A percentile compares a stretch with the other conserved stretches of the same genome.
Conservation (phyloP, 2,113 vertebrate species). For the Podarcis muralis region DNA sequence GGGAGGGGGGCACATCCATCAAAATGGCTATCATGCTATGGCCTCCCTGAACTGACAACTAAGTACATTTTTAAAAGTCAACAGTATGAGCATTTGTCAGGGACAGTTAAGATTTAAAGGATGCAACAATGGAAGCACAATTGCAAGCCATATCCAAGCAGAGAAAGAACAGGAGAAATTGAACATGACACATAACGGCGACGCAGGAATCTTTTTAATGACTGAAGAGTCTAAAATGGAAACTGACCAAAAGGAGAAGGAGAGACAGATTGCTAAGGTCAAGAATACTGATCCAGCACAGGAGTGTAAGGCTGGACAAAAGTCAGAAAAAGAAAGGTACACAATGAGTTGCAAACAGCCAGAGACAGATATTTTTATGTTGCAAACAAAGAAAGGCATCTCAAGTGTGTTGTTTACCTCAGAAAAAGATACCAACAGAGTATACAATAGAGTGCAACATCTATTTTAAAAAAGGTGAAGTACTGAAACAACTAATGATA, state of each 20-base stretch:
- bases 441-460: not conserved
- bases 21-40: not conserved
- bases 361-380: not conserved
- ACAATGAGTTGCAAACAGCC: not conserved
- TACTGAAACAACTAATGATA: not conserved
- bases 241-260: not conserved
- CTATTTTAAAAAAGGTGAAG: not conserved
- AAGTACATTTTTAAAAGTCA: slow-evolving; percentile 19
- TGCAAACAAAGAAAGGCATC: not conserved
- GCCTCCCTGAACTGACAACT: slow-evolving; percentile 12
- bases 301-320: not conserved
- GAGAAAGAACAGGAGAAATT: not conserved
- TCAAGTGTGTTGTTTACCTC: not conserved
- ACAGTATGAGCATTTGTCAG: not conserved
- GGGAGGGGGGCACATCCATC: slow-evolving; percentile 18
- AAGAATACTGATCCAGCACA: not conserved
- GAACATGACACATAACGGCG: not conserved
- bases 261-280: not conserved
- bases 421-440: not conserved
- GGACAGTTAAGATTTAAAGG: slow-evolving; percentile 6
- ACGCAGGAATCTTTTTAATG: slow-evolving; percentile 15
- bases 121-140: slow-evolving; percentile 2
- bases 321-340: not conserved
- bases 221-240: slow-evolving; percentile 1
- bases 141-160: not conserved